phyloP scores from a whole-genome alignment of 2,113 vertebrate genomes.

The Bagarius yarrelli region DNA sequence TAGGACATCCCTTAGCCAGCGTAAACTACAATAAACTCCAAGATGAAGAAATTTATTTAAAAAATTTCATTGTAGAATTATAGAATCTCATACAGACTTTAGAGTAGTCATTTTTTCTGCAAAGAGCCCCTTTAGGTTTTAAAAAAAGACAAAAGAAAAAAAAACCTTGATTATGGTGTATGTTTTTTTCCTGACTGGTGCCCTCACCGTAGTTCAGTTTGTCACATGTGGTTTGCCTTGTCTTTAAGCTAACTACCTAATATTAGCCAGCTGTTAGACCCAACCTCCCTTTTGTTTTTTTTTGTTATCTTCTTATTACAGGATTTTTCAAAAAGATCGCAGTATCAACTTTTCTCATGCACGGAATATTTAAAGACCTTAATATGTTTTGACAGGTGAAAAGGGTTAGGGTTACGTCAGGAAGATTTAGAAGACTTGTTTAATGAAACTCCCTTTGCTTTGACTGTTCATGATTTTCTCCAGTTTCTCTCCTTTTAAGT shows the following conservation, averaged over 20 bases:
- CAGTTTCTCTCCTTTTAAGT: neutral
- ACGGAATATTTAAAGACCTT: neutral
- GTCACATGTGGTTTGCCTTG: neutral
- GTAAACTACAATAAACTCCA: neutral
- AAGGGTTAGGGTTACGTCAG: neutral
- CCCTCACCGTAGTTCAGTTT: neutral
- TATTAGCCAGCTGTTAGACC: neutral
- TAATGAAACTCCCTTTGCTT: neutral
- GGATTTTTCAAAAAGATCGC: neutral
- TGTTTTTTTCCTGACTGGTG: neutral
- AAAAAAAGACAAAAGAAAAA: neutral
- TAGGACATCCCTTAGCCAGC: neutral
- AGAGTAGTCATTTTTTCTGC: neutral
- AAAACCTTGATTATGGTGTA: neutral
- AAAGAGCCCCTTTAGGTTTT: neutral
- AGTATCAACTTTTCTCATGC: neutral
- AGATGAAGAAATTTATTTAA: neutral
- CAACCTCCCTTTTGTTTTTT: neutral
- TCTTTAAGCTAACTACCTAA: neutral
- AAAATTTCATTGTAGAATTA: neutral
- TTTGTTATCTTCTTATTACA: neutral
- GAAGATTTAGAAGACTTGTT: neutral
- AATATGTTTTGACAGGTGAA: neutral
- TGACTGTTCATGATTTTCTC: conserved; percentile 2
- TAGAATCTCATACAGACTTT: neutral